phyloP scores from a whole-genome alignment of 2,113 vertebrate genomes.

The Eleginops maclovinus region DNA sequence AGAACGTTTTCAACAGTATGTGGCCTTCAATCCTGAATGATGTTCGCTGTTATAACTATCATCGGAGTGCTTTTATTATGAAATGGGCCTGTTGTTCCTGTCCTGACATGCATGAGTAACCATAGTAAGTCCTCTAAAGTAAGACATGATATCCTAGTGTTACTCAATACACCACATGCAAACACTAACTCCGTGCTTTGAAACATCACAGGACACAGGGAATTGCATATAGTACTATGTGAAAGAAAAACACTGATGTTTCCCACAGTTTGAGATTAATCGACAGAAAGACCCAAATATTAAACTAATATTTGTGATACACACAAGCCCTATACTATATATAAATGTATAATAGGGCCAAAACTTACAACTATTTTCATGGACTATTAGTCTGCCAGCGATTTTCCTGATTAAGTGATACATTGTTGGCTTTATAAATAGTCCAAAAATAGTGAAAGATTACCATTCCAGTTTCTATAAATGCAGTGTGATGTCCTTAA shows the following conservation, averaged over 20 bases:
- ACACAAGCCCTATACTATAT: not conserved
- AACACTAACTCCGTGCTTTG: conserved; percentile 17
- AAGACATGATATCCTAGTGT: conserved; percentile 4
- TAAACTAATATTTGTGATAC: not conserved
- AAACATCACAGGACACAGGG: conserved; percentile 57
- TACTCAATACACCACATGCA: conserved; percentile 12
- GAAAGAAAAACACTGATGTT: conserved; percentile 11
- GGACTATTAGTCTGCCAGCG: too few species aligned
- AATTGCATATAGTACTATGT: conserved; percentile 19
- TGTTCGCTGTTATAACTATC: not conserved
- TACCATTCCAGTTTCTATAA: too few species aligned
- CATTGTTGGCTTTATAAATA: too few species aligned
- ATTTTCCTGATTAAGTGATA: too few species aligned
- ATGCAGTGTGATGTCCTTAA: too few species aligned
- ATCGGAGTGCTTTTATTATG: not conserved
- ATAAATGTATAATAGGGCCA: too few species aligned
- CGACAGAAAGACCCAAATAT: not conserved
- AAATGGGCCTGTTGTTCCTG: not conserved
- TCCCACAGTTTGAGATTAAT: conserved; percentile 5
- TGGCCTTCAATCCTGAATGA: not conserved
- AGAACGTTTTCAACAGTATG: not conserved
- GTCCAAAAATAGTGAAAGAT: too few species aligned
- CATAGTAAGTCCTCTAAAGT: conserved; percentile 15
- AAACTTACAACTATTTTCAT: too few species aligned
- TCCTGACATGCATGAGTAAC: not conserved